phyloP scores from a whole-genome alignment of 1,140 invertebrate species.

The Chlorops oryzae region DNA sequence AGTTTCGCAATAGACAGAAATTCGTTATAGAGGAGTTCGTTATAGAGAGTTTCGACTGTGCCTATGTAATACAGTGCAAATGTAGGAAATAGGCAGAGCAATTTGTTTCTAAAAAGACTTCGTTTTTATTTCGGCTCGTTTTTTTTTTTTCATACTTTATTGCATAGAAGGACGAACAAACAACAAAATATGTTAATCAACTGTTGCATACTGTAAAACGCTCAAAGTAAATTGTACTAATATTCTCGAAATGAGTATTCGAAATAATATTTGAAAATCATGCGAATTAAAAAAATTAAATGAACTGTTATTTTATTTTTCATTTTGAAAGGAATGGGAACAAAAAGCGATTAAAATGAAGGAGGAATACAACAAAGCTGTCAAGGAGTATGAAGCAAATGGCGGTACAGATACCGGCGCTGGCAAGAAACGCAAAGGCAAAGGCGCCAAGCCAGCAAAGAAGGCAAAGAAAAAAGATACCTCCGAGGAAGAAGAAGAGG shows the following conservation, averaged over 20 bases:
- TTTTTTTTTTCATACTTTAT: no score
- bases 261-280: no score
- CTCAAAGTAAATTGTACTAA: neutral
- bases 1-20: no score
- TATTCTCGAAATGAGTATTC: neutral
- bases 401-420: slow-evolving; percentile 55
- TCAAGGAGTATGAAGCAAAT: slow-evolving; percentile 80
- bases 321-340: slow-evolving; percentile 74
- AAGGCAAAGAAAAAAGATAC: slow-evolving; percentile 37
- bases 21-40: no score
- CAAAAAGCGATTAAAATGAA: slow-evolving; percentile 76
- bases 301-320: slow-evolving; percentile 13
- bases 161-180: no score
- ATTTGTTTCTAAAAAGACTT: no score
- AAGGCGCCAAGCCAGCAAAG: slow-evolving; percentile 47
- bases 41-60: no score
- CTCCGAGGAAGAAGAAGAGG: slow-evolving; percentile 43
- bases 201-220: no score
- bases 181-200: no score
- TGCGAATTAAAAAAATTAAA: neutral
- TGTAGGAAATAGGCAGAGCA: no score
- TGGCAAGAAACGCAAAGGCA: slow-evolving; percentile 49
- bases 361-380: slow-evolving; percentile 76
- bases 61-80: no score
- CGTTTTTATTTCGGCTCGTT: no score